Percentiles rank a stretch among this genome's conserved stretches.
phyloP scores from a whole-genome alignment of 2,797 vertebrate species.

The Manis javanica region DNA sequence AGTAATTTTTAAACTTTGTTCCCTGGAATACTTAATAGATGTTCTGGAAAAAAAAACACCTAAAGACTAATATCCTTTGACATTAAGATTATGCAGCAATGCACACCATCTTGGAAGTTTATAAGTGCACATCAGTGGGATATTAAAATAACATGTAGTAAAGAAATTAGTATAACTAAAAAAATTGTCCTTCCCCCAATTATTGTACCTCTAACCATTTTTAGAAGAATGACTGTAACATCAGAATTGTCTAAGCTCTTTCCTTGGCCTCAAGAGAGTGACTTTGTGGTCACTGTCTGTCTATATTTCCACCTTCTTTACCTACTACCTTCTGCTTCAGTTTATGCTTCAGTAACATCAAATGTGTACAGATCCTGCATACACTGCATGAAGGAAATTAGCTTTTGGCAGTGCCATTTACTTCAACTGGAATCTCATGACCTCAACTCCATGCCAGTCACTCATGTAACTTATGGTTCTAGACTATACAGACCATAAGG shows the following conservation, averaged over 20 bases:
- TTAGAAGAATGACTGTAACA: not conserved
- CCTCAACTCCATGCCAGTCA: not conserved
- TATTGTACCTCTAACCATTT: not conserved
- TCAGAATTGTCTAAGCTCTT: not conserved
- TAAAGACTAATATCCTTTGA: not conserved
- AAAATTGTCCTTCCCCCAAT: not conserved
- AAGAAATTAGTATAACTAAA: not conserved
- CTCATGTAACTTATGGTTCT: not conserved
- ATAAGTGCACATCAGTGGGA: not conserved
- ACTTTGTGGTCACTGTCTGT: not conserved
- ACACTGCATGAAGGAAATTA: not conserved
- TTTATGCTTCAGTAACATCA: not conserved
- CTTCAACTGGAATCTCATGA: not conserved
- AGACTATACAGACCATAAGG: no score
- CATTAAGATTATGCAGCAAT: not conserved
- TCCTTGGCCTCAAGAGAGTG: not conserved
- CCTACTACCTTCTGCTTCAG: not conserved
- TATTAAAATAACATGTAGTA: not conserved
- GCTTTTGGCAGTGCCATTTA: not conserved
- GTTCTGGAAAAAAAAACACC: not conserved
- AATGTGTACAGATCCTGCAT: not conserved
- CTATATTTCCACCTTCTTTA: not conserved
- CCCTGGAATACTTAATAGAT: slow-evolving; percentile 39
- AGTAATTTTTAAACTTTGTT: slow-evolving; percentile 50
- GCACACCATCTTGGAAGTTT: not conserved